phyloP scores from a whole-genome alignment of 2,888 invertebrate genomes.

The Drosophila birchii region DNA sequence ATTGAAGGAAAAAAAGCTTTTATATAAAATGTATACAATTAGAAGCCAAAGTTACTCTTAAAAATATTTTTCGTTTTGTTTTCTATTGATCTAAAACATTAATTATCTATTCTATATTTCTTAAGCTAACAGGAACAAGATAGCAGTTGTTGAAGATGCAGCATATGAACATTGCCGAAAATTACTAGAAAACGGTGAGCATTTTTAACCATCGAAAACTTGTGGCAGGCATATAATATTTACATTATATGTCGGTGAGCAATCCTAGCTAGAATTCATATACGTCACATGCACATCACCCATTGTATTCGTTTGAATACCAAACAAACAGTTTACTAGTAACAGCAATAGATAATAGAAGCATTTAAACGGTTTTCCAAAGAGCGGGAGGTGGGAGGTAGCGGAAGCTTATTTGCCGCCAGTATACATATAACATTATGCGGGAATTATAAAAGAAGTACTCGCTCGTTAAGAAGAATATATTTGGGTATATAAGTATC shows the following conservation, averaged over 20 bases:
- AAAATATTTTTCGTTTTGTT: conserved; percentile 2
- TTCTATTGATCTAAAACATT: conserved; percentile 8
- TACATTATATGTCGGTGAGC: too few species aligned
- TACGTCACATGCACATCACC: conserved; percentile 1
- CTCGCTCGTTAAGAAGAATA: neutral
- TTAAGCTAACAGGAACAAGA: conserved; percentile 10
- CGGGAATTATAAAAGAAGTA: neutral
- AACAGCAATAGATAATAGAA: conserved; percentile 2
- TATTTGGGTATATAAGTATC: neutral
- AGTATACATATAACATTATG: neutral
- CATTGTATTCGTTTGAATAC: conserved; percentile 1
- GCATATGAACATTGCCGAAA: neutral
- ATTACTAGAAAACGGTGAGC: neutral
- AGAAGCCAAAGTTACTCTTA: conserved; percentile 31
- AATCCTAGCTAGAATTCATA: neutral
- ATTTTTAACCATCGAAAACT: neutral
- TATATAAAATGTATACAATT: conserved; percentile 49
- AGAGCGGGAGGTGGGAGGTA: neutral
- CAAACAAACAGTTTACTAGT: neutral
- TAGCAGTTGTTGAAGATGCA: neutral
- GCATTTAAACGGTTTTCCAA: neutral
- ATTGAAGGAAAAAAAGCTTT: conserved; percentile 70
- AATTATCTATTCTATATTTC: conserved; percentile 14
- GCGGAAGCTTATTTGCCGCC: too few species aligned
- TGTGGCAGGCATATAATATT: neutral